Conservation (phyloP, 2,888 invertebrate species). For the Cosmopolites sordidus region DNA sequence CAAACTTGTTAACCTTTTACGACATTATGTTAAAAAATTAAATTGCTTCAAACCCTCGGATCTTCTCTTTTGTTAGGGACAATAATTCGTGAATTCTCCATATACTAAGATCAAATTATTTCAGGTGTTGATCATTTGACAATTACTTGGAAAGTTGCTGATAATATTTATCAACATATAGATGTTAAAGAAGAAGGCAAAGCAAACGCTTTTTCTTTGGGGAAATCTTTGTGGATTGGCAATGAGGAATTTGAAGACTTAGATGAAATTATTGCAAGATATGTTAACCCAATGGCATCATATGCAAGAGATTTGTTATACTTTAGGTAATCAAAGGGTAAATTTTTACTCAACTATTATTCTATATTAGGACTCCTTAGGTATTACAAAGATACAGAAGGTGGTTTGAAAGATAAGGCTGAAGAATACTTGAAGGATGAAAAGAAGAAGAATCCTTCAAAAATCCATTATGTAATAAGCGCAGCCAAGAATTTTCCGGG, state of each 20-base stretch:
- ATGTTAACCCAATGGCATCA: conserved; percentile 95
- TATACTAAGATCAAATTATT: no score
- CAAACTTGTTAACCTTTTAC: no score
- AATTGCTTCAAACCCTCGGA: no score
- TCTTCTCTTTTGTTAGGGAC: no score
- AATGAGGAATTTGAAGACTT: conserved; percentile 96
- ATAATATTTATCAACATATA: conserved; percentile 92
- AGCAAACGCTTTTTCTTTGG: conserved; percentile 92
- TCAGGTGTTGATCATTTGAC: conserved; percentile 79
- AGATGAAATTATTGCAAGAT: conserved; percentile 96
- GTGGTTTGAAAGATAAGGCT: conserved; percentile 79
- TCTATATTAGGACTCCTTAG: conserved; percentile 13
- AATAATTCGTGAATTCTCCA: no score
- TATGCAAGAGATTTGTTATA: conserved; percentile 85
- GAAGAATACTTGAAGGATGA: conserved; percentile 86
- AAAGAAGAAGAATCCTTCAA: conserved; percentile 79
- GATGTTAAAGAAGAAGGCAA: conserved; percentile 95
- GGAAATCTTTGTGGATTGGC: conserved; percentile 81
- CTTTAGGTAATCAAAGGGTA: conserved; percentile 75
- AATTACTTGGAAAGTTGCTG: conserved; percentile 97
- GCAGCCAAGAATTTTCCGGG: conserved; percentile 85
- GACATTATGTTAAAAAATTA: no score
- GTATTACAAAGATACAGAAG: conserved; percentile 75
- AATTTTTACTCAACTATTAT: background rate
- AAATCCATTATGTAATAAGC: conserved; percentile 84